These are phyloP conservation scores for Megalonaias nervosa DNA, from an alignment of 1,140 invertebrate genomes.

Conservation along the genomic window DNA sequence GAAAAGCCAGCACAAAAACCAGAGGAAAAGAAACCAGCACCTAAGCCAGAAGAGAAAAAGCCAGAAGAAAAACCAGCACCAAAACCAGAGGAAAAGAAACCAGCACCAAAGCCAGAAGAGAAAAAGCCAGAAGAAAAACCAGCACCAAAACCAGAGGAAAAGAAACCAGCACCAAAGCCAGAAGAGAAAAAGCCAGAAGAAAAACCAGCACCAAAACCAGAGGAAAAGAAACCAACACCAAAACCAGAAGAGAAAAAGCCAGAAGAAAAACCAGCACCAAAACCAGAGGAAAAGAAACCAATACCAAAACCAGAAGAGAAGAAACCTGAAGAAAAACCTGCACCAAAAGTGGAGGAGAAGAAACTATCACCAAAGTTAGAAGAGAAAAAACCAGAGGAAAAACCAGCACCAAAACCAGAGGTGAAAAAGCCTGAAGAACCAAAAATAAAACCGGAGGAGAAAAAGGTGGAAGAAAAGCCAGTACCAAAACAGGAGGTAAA, in stretches of 20 bases:
- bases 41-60: constrained; percentile 12
- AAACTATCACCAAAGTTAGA: constrained; percentile 4
- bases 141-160: neutral
- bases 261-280: constrained; percentile 7
- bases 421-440: constrained; percentile 31
- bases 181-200: constrained; percentile 15
- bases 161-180: constrained; percentile 7
- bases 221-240: constrained; percentile 3
- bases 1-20: neutral
- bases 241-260: constrained; percentile 22
- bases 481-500: neutral
- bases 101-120: constrained; percentile 13
- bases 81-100: constrained; percentile 23
- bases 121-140: constrained; percentile 14
- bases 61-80: constrained; percentile 4
- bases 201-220: neutral
- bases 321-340: constrained; percentile 31
- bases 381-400: constrained; percentile 27
- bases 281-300: constrained; percentile 37
- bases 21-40: constrained; percentile 37
- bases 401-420: constrained; percentile 9
- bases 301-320: constrained; percentile 32
- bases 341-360: constrained; percentile 7
- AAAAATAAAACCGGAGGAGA: constrained; percentile 10
- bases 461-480: constrained; percentile 30